Conservation (phyloP, 2,888 invertebrate genomes). For the Erebia aethiops region DNA sequence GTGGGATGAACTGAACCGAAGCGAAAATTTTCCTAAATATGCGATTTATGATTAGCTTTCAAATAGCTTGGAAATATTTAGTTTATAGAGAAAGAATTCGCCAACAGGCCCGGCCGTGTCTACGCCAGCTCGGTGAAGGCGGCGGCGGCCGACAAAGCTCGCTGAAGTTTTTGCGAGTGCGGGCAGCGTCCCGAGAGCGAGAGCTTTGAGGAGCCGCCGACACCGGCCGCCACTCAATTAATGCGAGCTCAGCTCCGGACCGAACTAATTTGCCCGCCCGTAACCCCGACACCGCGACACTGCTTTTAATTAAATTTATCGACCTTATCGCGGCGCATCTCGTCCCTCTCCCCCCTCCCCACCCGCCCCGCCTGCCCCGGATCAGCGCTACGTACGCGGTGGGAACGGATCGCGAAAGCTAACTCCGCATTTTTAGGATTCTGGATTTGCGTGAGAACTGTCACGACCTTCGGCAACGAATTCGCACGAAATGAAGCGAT, state of each 20-base stretch:
- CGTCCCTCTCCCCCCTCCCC: conserved; percentile 50
- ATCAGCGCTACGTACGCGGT: conserved; percentile 58
- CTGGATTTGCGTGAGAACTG: conserved; percentile 63
- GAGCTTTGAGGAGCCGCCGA: conserved; percentile 51
- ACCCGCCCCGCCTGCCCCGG: conserved; percentile 27
- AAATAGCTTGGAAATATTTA: not conserved
- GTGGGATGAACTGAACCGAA: no score
- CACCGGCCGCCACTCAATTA: conserved; percentile 65
- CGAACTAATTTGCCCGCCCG: conserved; percentile 70
- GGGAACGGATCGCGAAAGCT: conserved; percentile 67
- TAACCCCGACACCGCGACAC: conserved; percentile 51
- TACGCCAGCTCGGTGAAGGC: not conserved
- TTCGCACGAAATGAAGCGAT: not conserved
- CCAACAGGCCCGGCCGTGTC: not conserved
- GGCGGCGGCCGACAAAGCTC: conserved; percentile 36
- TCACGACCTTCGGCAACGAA: conserved; percentile 33
- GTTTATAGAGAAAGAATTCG: conserved; percentile 22
- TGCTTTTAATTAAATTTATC: conserved; percentile 79
- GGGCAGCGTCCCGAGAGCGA: conserved; percentile 27
- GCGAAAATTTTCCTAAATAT: not conserved
- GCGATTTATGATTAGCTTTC: not conserved
- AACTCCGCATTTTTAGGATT: conserved; percentile 65
- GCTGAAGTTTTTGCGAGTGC: conserved; percentile 40
- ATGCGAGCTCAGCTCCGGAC: conserved; percentile 56
- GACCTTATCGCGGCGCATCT: conserved; percentile 66